These are phyloP conservation scores for Phoeniculus purpureus DNA, from an alignment of 2,797 vertebrate genomes.

Conservation along the genomic window DNA sequence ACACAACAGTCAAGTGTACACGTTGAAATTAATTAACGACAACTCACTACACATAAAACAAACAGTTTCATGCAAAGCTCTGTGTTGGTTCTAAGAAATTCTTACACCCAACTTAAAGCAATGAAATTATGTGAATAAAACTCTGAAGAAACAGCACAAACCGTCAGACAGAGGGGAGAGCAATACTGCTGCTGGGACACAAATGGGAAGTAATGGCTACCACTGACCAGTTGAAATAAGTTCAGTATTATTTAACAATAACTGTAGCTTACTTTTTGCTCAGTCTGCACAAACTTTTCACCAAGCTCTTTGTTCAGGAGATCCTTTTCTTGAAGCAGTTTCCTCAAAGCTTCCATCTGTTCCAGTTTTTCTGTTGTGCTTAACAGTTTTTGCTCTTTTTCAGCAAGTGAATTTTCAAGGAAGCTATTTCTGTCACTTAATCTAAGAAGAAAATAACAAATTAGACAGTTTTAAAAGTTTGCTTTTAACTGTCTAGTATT, in stretches of 20 bases:
- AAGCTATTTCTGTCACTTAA: constrained; percentile 86
- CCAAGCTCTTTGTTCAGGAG: constrained; percentile 77
- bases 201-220: background rate
- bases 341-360: constrained; percentile 79
- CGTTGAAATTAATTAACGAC: background rate
- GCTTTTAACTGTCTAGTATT: background rate
- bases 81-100: background rate
- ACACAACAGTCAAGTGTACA: background rate
- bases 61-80: background rate
- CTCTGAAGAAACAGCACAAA: background rate
- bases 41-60: background rate
- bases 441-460: constrained; percentile 64
- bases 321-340: constrained; percentile 82
- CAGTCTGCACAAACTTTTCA: constrained; percentile 83
- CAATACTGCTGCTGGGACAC: background rate
- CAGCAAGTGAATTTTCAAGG: constrained; percentile 87
- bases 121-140: background rate
- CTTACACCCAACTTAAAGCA: background rate
- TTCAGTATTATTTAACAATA: background rate
- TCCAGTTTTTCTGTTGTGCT: constrained; percentile 82
- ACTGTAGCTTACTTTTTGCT: constrained; percentile 79
- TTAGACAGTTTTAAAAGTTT: background rate
- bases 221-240: background rate
- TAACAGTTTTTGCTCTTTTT: constrained; percentile 87
- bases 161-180: background rate